Base-by-base conservation (phyloP, 2,797 vertebrate genomes). In the Anisognathus igniventris region DNA sequence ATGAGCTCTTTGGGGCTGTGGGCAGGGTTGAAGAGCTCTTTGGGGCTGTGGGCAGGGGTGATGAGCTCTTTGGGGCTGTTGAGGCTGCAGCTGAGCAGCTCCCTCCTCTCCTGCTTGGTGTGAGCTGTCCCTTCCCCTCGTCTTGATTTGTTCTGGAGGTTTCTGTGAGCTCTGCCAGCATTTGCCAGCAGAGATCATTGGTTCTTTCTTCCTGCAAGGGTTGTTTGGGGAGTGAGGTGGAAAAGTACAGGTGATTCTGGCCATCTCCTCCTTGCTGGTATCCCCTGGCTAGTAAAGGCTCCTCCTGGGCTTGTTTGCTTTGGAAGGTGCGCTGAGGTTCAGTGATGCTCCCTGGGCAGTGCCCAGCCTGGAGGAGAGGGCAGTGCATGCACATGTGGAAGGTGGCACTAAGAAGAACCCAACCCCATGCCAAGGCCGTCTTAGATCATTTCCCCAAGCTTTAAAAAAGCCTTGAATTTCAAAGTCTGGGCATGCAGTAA, bases 191-290 rank as follows among this genome's bases (percentile, higher is more conserved):
- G 75, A 96, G 57, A 96, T 96, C 97, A 92, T 64, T 83, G 50
- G 75, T 86, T 88, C 89, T 84, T 95, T 47, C 62, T 40, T 89
- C 60, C 73, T 91, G 56, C 70, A 96, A 86, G 56, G 53, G n/a
- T 67, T 47, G 18, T 53, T 9, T 35, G 30, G 7, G 24, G 30
- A 35, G 14, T 14, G 31, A 88, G 71, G 70, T 97, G 97, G 97
- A 98, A 98, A 98, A 98, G 74, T 97, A 98, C 95, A 95, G 90
- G 77, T 91, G 44, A 61, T 72, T 67, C 73, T 89, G 73, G 54
- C 68, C 22, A 62, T 50, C 23, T 93, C 50, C 56, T 62, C 57
- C 44, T 71, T 66, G 24, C 73, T 87, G 86, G 82, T 47, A 12
- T 89, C 56, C 57, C 27, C 21, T 91, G 48, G 40, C 76, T 93